Conservation (phyloP, 1,140 invertebrate species). For the Teleogryllus occipitalis region DNA sequence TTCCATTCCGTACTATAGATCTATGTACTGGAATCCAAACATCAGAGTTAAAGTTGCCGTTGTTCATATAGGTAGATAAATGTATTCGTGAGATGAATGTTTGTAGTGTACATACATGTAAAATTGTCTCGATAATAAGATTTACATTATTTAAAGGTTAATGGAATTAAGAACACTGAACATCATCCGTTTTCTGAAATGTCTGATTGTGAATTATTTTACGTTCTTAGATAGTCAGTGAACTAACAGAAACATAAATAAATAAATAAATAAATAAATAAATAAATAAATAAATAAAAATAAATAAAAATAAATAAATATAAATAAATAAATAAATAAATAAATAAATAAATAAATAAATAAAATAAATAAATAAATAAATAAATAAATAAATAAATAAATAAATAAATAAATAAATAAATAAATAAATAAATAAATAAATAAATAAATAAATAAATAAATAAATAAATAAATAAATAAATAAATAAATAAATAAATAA, state of each 20-base stretch:
- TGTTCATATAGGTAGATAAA: no score
- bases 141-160: no score
- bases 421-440: conserved; percentile 8
- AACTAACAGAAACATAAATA: neutral
- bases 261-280: conserved; percentile 8
- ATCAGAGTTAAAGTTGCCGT: no score
- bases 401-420: conserved; percentile 6
- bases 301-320: neutral
- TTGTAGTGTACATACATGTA: no score
- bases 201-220: no score
- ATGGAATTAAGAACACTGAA: no score
- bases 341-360: neutral
- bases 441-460: conserved; percentile 6
- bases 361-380: conserved; percentile 6
- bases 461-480: conserved; percentile 8
- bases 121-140: no score
- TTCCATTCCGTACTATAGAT: no score
- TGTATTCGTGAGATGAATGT: no score
- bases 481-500: conserved; percentile 8
- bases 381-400: neutral
- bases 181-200: no score
- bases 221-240: neutral
- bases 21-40: no score
- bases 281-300: conserved; percentile 7
- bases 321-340: neutral